Evolutionary conservation across 2,113 vertebrate genomes (phyloP), one percentile per base, ranked within the genome.

Genomic region (Chauna torquata): DNA sequence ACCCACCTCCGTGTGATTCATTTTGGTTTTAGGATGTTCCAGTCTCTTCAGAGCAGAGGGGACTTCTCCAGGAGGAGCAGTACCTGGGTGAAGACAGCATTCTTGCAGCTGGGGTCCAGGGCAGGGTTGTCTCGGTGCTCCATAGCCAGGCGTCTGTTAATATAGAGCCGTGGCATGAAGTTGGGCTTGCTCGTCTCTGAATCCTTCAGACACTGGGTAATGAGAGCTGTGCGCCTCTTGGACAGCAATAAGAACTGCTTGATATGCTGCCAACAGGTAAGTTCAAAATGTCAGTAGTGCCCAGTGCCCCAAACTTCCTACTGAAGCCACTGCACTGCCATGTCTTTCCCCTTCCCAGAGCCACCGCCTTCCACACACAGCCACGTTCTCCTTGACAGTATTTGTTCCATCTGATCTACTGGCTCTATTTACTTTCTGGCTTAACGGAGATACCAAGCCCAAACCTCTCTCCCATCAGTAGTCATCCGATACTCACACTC

Each of bases 151-250:
- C 99, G 99, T 22, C 99, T 98, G 98, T 99, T 99, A 97, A 99
- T 99, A 97, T 99, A 99, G n/a, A 99, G 99, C 28, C 99, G 98
- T 2, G 99, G 99, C 99, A 99, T 99, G 97, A 99, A 99, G 97
- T 98, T 99, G 69, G 99, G 99, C 75, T 99, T 99, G 96, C 98
- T 99, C 94, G 99, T 99, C 97, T 99, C 99, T 0, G 99, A 99
- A 96, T 99, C 99, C 91, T 99, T 99, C 95, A 99, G 98, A 96
- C 99, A 99, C 98, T 99, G 99, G 23, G 98, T 98, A 94, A 99
- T 99, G 88, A 99, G 98, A 77, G 98, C 98, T 3, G 99, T 98
- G 94, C 99, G 98, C 23, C 99, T 98, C 92, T 99, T 99, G 65
- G 99, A 99, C 94, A 99, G 98, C 96, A 99, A 97, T 92, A 99